Conservation (phyloP, 2,888 invertebrate species). For the Lycocerus yunnanus region DNA sequence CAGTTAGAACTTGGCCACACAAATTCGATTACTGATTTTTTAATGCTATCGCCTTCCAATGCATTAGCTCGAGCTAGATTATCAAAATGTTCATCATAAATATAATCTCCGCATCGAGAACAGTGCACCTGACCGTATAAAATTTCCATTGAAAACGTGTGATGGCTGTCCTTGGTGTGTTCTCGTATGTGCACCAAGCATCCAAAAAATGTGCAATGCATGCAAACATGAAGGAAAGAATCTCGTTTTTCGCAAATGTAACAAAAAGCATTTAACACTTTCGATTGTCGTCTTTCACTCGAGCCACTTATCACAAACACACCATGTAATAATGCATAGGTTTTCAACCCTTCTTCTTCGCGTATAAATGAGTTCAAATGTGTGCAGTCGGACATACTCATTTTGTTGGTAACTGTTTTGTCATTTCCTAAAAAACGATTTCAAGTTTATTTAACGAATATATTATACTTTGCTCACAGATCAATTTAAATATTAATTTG, state of each 20-base stretch:
- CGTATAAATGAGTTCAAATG: conserved; percentile 82
- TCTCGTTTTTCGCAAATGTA: conserved; percentile 80
- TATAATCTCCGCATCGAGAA: conserved; percentile 88
- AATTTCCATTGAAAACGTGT: conserved; percentile 84
- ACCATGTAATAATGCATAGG: conserved; percentile 73
- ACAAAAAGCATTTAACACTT: conserved; percentile 57
- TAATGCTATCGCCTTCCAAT: conserved; percentile 47
- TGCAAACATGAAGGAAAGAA: conserved; percentile 81
- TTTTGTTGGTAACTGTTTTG: conserved; percentile 40
- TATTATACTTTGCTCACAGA: not conserved
- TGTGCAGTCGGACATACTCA: conserved; percentile 75
- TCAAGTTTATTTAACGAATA: not conserved
- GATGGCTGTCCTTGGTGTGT: conserved; percentile 81
- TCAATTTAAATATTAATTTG: not conserved
- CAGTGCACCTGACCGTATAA: conserved; percentile 90
- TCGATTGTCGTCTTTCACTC: conserved; percentile 78
- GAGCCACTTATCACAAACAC: conserved; percentile 85
- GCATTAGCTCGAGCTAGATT: conserved; percentile 48
- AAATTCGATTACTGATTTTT: conserved; percentile 58
- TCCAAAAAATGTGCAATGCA: conserved; percentile 92
- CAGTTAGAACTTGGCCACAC: conserved; percentile 80
- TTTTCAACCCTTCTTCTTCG: conserved; percentile 65
- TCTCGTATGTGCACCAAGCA: conserved; percentile 89
- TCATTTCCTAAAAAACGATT: not conserved
- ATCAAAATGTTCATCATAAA: conserved; percentile 64